These are phyloP conservation scores for Heliconius nattereri DNA, from an alignment of 1,140 invertebrate genomes.

Conservation along the genomic window DNA sequence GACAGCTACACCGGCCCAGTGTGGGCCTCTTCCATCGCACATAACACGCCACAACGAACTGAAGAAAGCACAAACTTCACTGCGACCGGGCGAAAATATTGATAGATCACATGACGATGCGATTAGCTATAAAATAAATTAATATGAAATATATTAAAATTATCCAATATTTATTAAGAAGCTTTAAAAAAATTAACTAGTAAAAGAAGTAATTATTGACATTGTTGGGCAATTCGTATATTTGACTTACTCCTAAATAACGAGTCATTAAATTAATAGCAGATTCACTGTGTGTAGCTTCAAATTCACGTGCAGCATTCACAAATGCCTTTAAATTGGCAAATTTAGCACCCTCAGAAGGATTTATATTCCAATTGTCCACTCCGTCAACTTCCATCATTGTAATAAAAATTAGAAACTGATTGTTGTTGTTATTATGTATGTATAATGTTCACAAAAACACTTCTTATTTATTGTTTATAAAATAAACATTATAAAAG, in stretches of 20 bases:
- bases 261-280: slow-evolving; percentile 74
- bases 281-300: slow-evolving; percentile 74
- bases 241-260: slow-evolving; percentile 64
- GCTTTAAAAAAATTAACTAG: not conserved
- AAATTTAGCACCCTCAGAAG: slow-evolving; percentile 67
- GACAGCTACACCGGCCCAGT: slow-evolving; percentile 84
- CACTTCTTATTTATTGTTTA: slow-evolving; percentile 21
- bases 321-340: slow-evolving; percentile 75
- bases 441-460: not conserved
- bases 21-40: slow-evolving; percentile 66
- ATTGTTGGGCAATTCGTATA: not conserved
- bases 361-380: slow-evolving; percentile 58
- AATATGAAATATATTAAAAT: not conserved
- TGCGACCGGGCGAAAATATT: slow-evolving; percentile 71
- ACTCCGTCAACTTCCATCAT: slow-evolving; percentile 69
- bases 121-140: slow-evolving; percentile 61
- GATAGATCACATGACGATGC: slow-evolving; percentile 73
- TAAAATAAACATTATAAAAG: slow-evolving; percentile 30
- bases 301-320: slow-evolving; percentile 73
- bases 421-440: not conserved
- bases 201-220: not conserved
- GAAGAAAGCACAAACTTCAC: slow-evolving; percentile 77
- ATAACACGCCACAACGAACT: slow-evolving; percentile 76
- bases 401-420: not conserved
- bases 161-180: not conserved